phyloP scores from a whole-genome alignment of 2,797 vertebrate species.

The Sebastes diaconus region DNA sequence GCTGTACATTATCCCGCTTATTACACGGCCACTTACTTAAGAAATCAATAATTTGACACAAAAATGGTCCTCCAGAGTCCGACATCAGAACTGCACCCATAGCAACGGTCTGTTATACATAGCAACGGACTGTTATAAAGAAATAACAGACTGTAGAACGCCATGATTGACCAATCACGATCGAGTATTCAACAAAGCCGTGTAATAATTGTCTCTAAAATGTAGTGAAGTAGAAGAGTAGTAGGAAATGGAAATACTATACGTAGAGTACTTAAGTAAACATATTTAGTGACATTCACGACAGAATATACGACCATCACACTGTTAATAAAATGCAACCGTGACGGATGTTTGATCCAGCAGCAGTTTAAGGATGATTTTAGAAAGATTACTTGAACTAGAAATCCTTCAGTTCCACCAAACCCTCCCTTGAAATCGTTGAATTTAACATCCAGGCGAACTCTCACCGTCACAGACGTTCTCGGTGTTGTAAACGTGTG shows the following conservation, averaged over 20 bases:
- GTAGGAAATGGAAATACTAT: fast-evolving
- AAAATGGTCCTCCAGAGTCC: no score
- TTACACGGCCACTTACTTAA: no score
- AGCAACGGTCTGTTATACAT: no score
- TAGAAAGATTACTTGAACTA: neutral
- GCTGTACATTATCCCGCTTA: no score
- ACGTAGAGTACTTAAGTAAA: neutral
- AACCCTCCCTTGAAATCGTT: neutral
- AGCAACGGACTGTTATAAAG: no score
- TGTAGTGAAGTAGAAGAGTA: no score
- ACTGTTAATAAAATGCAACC: neutral
- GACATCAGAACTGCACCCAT: no score
- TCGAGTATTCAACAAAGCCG: no score
- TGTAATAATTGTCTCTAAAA: no score
- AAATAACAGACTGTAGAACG: no score
- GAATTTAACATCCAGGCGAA: neutral
- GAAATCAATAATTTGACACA: no score
- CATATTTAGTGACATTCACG: neutral
- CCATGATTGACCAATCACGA: no score
- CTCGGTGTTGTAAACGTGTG: slow-evolving; percentile 26
- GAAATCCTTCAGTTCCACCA: neutral
- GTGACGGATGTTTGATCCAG: neutral
- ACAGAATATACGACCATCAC: neutral
- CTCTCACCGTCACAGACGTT: slow-evolving; percentile 16
- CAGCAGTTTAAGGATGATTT: neutral